Base-by-base conservation (phyloP, 2,113 vertebrate species). In the Microcebus ravelobensis region DNA sequence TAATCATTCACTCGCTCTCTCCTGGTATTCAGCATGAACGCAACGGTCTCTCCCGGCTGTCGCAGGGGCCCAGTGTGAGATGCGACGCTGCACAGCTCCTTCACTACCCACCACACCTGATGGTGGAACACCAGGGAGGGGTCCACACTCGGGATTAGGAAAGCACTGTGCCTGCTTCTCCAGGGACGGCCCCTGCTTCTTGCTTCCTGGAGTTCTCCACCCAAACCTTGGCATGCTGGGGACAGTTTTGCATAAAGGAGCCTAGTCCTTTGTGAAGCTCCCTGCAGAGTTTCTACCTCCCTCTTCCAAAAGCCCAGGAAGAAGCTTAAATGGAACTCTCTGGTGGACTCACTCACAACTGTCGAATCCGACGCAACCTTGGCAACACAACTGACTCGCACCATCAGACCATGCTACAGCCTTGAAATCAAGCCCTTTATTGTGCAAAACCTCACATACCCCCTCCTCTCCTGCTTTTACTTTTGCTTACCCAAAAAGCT, bases 381-480 rank as follows among this genome's bases (percentile, higher is more conserved):
- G 55, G 36, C 73, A 31, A 31, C 45, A 39, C 85, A 83, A 67
- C 73, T 83, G 89, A 91, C 59, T 25, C 13, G 50, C 11, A 1
- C 2, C 0, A 68, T 13, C 61, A 3, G 2, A 86, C 42, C 31
- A 4, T 29, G 2, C 55, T 6, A 7, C 17, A 29, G 81, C 39
- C 52, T 79, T 77, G 27, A 90, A 83, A 93, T 96, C 93, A 97
- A 91, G 94, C 67, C 83, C 91, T 86, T 89, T 96, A 95, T 93
- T 90, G 39, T 11, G 10, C 36, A 61, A 91, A 96, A 9, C 55
- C 77, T 36, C 80, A 36, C 79, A 48, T 14, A 0, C n/a, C 70
- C n/a, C 31, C 17, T 36, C 17, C 34, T 36, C 79, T 73, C 85
- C 85, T 2, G 31, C 83, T 85, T 80, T 80, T 23, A 73, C 95